Evolutionary conservation across 2,113 vertebrate genomes (phyloP), one percentile per base, ranked within the genome.

Genomic region (Dinomys branickii): DNA sequence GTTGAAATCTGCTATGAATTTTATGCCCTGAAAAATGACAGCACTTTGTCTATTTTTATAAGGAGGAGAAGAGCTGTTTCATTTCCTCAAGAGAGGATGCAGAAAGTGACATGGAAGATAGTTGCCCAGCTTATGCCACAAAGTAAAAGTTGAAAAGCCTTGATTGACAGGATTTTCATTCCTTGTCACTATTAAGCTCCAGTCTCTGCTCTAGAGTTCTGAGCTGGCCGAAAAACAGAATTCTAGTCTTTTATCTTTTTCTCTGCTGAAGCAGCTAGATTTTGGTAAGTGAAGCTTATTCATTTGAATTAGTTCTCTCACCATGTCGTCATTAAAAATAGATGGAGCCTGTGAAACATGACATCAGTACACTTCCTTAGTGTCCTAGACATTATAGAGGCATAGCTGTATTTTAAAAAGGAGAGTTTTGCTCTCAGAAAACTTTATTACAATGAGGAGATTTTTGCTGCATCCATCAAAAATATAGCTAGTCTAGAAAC

Each of bases 311-410:
- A 88, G 75, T 65, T 22, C 94, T 97, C 84, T 95, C 33, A 44
- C 35, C 35, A 24, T 73, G 26, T 92, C 80, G 61, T 73, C 78
- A 91, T 86, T 93, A 94, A 97, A 96, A 91, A 90, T 94, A 83
- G 9, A 77, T 85, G 16, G 44, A n/a, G 30, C 71, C 65, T 26
- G 35, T 38, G 24, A 63, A 83, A 35, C 35, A 16, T 71, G 77
- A 86, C 71, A 56, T 78, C n/a, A 52, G 2, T 35, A 22, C 56
- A 56, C 88, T 61, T 33, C 35, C 50, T 86, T 52, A 24, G 17
- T 61, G 71, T 75, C 44, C 80, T 69, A 26, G 56, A 88, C 14
- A 16, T 59, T 63, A 19, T 3, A n/a, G 24, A 67, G 41, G 26
- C 24, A 67, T 24, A 24, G 38, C 41, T 92, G 5, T 50, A n/a